Evolutionary conservation across 2,888 invertebrate species (phyloP).

Genomic region (Pristionchus japonicus): DNA sequence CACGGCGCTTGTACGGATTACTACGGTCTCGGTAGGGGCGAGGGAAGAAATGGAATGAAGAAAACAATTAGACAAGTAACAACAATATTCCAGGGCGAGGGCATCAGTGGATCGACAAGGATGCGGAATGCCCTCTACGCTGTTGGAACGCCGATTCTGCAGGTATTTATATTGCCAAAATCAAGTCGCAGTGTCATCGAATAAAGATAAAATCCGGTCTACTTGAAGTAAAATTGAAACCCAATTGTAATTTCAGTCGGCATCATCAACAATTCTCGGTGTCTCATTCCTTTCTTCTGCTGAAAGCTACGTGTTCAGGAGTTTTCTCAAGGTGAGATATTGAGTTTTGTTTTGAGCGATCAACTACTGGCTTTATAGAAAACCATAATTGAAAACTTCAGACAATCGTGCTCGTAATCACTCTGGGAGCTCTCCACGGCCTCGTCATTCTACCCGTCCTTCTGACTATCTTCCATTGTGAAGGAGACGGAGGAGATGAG

Average conservation of each 20-base stretch:
- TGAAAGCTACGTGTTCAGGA: conserved; percentile 83
- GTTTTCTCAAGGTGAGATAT: conserved; percentile 76
- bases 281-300: conserved; percentile 89
- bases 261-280: conserved; percentile 88
- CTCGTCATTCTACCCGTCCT: conserved; percentile 86
- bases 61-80: too few relatives aligned
- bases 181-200: neutral
- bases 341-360: neutral
- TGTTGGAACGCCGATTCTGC: conserved; percentile 90
- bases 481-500: conserved; percentile 26
- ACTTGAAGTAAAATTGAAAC: neutral
- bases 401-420: conserved; percentile 93
- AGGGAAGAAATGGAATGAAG: neutral
- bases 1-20: neutral
- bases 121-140: conserved; percentile 90
- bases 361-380: neutral
- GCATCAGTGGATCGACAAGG: conserved; percentile 79
- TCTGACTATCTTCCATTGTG: conserved; percentile 74
- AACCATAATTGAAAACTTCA: conserved; percentile 85
- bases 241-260: conserved; percentile 81
- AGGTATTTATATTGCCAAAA: neutral
- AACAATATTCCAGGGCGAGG: conserved; percentile 61
- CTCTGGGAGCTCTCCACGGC: conserved; percentile 94
- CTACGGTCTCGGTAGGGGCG: neutral
- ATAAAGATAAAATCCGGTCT: neutral